phyloP scores from a whole-genome alignment of 2,888 invertebrate species.

The Dynastes grantii region DNA sequence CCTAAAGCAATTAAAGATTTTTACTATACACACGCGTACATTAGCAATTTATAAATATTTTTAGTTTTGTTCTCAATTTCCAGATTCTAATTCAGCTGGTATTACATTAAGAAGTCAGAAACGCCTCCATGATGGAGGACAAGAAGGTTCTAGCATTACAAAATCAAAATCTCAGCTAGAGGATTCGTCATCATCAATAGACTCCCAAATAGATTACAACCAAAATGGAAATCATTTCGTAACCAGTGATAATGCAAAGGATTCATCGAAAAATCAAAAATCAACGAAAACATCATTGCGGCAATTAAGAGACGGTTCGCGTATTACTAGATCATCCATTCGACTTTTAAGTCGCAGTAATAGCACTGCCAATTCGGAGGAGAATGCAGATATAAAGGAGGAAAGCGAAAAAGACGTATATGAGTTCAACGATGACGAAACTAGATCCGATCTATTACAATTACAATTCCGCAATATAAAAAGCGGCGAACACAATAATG shows the following conservation, averaged over 20 bases:
- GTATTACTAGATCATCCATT: constrained; percentile 55
- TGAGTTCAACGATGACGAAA: constrained; percentile 72
- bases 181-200: neutral
- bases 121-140: constrained; percentile 68
- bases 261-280: constrained; percentile 45
- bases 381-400: constrained; percentile 53
- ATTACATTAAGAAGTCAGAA: constrained; percentile 78
- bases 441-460: constrained; percentile 63
- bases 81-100: constrained; percentile 65
- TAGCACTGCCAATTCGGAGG: constrained; percentile 59
- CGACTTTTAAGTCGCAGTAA: constrained; percentile 57
- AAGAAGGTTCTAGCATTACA: constrained; percentile 52
- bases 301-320: constrained; percentile 39
- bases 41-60: neutral
- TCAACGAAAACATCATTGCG: constrained; percentile 45
- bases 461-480: constrained; percentile 60
- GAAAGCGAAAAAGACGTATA: constrained; percentile 70
- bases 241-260: constrained; percentile 36
- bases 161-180: constrained; percentile 40
- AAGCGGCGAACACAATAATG: constrained; percentile 58
- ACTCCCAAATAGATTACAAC: constrained; percentile 57
- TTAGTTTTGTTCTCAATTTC: constrained; percentile 11
- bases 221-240: constrained; percentile 59
- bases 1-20: too few species aligned
- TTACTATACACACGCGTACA: too few species aligned